A percentile compares a stretch with the other conserved stretches of the same genome.
Evolutionary conservation across 2,888 invertebrate species (phyloP).

Genomic region (Cheilosia scutellata): DNA sequence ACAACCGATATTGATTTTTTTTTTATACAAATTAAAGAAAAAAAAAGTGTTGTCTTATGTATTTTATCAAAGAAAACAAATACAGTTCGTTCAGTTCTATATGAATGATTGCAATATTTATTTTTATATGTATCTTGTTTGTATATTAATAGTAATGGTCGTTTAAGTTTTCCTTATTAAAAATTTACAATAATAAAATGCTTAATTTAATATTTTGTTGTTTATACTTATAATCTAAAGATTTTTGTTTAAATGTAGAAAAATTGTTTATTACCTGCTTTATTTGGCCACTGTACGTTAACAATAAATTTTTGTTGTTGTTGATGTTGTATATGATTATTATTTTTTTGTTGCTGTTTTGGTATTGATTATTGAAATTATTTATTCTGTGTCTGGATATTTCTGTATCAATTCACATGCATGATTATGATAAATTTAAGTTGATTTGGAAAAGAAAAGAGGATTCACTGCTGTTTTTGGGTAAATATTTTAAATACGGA

Average conservation of each 20-base stretch:
- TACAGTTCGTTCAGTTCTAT: conserved; percentile 47
- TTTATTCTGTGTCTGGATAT: conserved; percentile 34
- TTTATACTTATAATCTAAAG: conserved; percentile 47
- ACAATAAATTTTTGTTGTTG: conserved; percentile 76
- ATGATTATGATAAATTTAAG: conserved; percentile 54
- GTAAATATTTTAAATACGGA: conserved; percentile 55
- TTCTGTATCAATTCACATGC: conserved; percentile 69
- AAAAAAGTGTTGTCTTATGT: not conserved
- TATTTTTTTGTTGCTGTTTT: conserved; percentile 18
- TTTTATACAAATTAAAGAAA: conserved; percentile 14
- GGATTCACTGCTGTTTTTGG: conserved; percentile 50
- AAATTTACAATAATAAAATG: conserved; percentile 71
- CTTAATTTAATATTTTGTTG: conserved; percentile 52
- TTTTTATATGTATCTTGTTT: conserved; percentile 56
- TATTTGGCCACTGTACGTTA: conserved; percentile 80
- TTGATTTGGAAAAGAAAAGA: conserved; percentile 16
- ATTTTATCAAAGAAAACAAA: not conserved
- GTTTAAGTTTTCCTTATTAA: conserved; percentile 65
- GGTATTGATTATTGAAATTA: conserved; percentile 65
- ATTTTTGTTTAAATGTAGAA: conserved; percentile 75
- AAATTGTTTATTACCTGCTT: conserved; percentile 78
- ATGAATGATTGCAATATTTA: conserved; percentile 64
- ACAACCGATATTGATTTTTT: conserved; percentile 71
- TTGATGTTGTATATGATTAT: conserved; percentile 53
- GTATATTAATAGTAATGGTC: conserved; percentile 74